Evolutionary conservation across 2,797 vertebrate genomes (phyloP).

Genomic region (Pseudopleuronectes americanus): DNA sequence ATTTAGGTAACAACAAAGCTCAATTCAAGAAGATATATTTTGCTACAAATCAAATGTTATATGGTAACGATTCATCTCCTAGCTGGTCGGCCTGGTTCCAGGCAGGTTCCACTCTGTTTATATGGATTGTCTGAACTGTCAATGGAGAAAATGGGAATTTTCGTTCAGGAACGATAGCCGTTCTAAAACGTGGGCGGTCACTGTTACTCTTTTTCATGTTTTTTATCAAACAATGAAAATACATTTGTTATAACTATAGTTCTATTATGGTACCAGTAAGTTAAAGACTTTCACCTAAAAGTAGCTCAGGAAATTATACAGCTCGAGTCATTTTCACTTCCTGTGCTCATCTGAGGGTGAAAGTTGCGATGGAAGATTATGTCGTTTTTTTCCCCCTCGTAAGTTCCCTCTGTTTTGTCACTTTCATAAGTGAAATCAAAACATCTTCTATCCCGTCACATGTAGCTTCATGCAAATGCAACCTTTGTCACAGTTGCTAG

Average conservation of each 20-base stretch:
- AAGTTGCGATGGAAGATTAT: not conserved
- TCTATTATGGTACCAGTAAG: not conserved
- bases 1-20: too few species aligned
- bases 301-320: not conserved
- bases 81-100: too few species aligned
- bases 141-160: too few species aligned
- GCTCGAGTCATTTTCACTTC: not conserved
- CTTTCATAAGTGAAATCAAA: constrained; percentile 37
- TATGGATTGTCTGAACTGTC: too few species aligned
- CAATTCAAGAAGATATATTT: too few species aligned
- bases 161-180: too few species aligned
- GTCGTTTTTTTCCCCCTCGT: constrained; percentile 17
- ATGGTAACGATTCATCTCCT: too few species aligned
- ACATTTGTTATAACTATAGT: not conserved
- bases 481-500: constrained; percentile 8
- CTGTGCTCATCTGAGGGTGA: not conserved
- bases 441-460: not conserved
- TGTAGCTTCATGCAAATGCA: constrained; percentile 33
- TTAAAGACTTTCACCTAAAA: not conserved
- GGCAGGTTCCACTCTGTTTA: too few species aligned
- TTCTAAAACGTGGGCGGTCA: too few species aligned
- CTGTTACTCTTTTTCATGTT: too few species aligned
- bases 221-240: not conserved
- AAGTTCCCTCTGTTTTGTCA: constrained; percentile 22
- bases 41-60: too few species aligned